Evolutionary conservation across 30 jellyfish, hydroid and myxozoan genomes (phyloP).

Genomic region (Catostylus mosaicus): DNA sequence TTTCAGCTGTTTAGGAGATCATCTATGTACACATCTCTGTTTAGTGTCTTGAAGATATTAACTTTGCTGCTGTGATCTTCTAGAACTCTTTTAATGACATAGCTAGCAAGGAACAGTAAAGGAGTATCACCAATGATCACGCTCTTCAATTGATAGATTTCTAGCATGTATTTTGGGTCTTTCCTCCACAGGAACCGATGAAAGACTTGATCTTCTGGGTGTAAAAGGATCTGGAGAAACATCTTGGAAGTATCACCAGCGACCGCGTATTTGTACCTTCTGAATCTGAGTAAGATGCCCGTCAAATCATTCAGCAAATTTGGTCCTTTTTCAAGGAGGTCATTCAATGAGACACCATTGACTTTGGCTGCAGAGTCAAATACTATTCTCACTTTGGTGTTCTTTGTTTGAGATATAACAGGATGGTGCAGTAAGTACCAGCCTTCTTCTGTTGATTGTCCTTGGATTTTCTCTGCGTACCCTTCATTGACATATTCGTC

Average conservation of each 20-base stretch:
- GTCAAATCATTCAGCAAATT: constrained; percentile 44
- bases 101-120: constrained; percentile 38
- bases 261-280: constrained; percentile 40
- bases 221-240: constrained; percentile 39
- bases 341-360: constrained; percentile 32
- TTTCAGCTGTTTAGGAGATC: constrained; percentile 59
- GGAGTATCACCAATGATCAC: constrained; percentile 50
- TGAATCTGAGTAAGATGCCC: constrained; percentile 50
- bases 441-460: constrained; percentile 19
- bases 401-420: constrained; percentile 20
- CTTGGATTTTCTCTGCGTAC: constrained; percentile 9
- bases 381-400: constrained; percentile 30
- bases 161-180: constrained; percentile 33
- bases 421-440: background rate
- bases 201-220: constrained; percentile 45
- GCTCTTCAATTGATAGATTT: constrained; percentile 49
- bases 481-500: constrained; percentile 13
- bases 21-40: constrained; percentile 46
- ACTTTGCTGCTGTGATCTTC: constrained; percentile 33
- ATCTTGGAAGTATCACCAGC: constrained; percentile 35
- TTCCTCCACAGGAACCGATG: constrained; percentile 61
- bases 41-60: constrained; percentile 26
- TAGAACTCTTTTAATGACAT: constrained; percentile 41
- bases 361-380: constrained; percentile 51
- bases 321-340: constrained; percentile 28